Conservation (phyloP, 2,797 vertebrate genomes). For the Taeniopygia guttata region DNA sequence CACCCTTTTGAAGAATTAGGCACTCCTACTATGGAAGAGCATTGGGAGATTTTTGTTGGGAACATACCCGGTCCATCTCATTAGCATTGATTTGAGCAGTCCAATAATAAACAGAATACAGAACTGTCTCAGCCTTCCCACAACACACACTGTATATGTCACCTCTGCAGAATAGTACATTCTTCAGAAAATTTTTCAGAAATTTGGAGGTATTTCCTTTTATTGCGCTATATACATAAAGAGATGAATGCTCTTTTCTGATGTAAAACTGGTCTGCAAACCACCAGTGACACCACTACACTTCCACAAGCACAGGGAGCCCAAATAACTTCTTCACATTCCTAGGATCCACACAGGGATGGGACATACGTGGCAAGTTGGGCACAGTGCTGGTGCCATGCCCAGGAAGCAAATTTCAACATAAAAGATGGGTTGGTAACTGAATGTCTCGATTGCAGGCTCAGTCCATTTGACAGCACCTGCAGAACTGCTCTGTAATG, state of each 20-base stretch:
- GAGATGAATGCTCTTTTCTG: background rate
- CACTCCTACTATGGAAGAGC: background rate
- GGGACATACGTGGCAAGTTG: conserved; percentile 44
- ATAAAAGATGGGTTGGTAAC: background rate
- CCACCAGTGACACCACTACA: background rate
- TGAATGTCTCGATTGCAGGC: background rate
- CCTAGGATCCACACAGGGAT: background rate
- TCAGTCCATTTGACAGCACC: background rate
- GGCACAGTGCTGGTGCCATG: background rate
- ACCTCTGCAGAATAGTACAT: background rate
- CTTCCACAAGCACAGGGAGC: background rate
- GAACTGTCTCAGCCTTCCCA: background rate
- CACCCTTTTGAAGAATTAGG: background rate
- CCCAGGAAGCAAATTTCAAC: background rate
- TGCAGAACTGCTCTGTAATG: background rate
- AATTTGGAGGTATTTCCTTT: background rate
- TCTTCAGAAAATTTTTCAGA: background rate
- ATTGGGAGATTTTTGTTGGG: background rate
- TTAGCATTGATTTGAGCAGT: background rate
- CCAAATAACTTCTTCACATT: conserved; percentile 6
- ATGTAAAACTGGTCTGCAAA: background rate
- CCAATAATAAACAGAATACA: background rate
- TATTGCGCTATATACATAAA: background rate
- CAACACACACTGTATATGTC: fast-evolving
- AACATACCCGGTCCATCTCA: background rate